Conservation (phyloP, 2,888 invertebrate genomes). For the Eretmocerus hayati region DNA sequence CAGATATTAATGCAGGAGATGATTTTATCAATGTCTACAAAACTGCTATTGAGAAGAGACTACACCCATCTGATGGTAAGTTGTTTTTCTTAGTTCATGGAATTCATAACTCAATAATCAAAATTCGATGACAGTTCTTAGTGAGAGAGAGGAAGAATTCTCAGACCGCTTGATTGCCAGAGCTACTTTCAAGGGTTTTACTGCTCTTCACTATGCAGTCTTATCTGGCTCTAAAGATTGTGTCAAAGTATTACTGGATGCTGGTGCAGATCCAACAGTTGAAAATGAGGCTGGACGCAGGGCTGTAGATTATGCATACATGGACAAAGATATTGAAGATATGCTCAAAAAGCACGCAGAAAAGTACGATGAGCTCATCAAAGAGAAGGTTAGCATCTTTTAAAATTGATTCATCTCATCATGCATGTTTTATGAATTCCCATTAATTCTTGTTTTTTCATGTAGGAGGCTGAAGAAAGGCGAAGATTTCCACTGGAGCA, state of each 20-base stretch:
- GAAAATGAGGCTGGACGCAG: conserved; percentile 74
- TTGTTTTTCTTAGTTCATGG: conserved; percentile 1
- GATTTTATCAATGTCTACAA: conserved; percentile 65
- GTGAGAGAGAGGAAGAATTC: conserved; percentile 77
- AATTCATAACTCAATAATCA: conserved; percentile 1
- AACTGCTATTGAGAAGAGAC: conserved; percentile 58
- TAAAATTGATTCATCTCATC: background rate
- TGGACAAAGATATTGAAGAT: conserved; percentile 58
- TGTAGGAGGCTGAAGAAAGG: conserved; percentile 67
- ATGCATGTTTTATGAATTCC: conserved; percentile 1
- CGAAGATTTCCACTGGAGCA: conserved; percentile 77
- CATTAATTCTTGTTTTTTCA: conserved; percentile 2
- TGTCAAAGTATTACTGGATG: conserved; percentile 60
- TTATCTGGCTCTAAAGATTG: conserved; percentile 62
- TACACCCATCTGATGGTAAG: conserved; percentile 68
- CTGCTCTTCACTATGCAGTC: conserved; percentile 83
- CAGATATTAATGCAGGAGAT: conserved; percentile 69
- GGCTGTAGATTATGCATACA: conserved; percentile 63
- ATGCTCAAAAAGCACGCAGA: conserved; percentile 54
- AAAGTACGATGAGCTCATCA: conserved; percentile 39
- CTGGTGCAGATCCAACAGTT: conserved; percentile 66
- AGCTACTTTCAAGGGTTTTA: conserved; percentile 77
- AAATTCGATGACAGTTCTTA: conserved; percentile 48
- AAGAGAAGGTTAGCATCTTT: conserved; percentile 34
- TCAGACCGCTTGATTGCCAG: conserved; percentile 61